Percentiles rank a stretch among this genome's conserved stretches.
Conservation (phyloP, 2,888 invertebrate genomes). For the Lordiphosa andalusiaca region DNA sequence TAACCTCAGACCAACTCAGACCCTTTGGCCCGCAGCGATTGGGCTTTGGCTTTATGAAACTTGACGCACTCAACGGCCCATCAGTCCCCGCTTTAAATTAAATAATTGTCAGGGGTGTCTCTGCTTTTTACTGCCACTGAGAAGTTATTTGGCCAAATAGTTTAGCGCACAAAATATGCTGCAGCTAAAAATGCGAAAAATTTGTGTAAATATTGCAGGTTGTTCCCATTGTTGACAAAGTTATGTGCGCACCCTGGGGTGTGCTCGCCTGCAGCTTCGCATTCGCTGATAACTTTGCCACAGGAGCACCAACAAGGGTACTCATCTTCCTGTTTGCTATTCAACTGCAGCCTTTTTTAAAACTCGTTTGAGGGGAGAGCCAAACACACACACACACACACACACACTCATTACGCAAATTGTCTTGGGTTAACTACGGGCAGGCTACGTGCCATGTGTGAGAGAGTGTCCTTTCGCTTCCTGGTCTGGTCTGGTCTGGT, state of each 20-base stretch:
- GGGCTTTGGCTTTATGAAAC: slow-evolving; percentile 43
- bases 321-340: slow-evolving; percentile 5
- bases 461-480: slow-evolving; percentile 10
- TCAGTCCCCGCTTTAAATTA: slow-evolving; percentile 56
- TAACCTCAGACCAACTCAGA: slow-evolving; percentile 51
- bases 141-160: slow-evolving; percentile 54
- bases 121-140: slow-evolving; percentile 25
- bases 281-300: slow-evolving; percentile 8
- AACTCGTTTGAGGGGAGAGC: background rate
- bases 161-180: slow-evolving; percentile 41
- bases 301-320: slow-evolving; percentile 14
- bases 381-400: slow-evolving; percentile 31
- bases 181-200: slow-evolving; percentile 43
- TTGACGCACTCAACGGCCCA: slow-evolving; percentile 15
- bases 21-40: slow-evolving; percentile 35
- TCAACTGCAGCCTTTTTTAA: slow-evolving; percentile 13
- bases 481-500: slow-evolving; percentile 15
- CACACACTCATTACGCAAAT: slow-evolving; percentile 60
- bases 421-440: slow-evolving; percentile 45
- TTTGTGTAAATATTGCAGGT: slow-evolving; percentile 52
- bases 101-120: slow-evolving; percentile 61
- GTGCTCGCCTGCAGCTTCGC: slow-evolving; percentile 20
- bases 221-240: slow-evolving; percentile 11
- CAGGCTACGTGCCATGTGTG: slow-evolving; percentile 43
- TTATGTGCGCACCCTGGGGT: slow-evolving; percentile 24